Evolutionary conservation across 1,140 invertebrate species (phyloP).

Genomic region (Rhizoglyphus robini): DNA sequence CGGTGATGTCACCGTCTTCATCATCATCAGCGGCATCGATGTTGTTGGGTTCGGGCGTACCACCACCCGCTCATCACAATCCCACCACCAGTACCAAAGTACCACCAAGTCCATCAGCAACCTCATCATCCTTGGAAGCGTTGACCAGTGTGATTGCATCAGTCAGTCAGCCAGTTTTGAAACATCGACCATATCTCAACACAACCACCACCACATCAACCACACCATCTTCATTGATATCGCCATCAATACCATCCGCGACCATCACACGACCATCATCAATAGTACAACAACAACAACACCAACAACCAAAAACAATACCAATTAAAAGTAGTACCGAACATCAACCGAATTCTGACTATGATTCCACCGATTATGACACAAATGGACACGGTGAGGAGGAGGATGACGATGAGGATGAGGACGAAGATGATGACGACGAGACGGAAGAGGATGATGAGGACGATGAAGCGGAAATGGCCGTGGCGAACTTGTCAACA

Average conservation of each 20-base stretch:
- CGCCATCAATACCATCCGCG: neutral
- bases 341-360: slow-evolving; percentile 2
- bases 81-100: no score
- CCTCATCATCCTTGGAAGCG: no score
- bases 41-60: no score
- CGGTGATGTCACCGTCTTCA: no score
- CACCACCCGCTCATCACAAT: no score
- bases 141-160: no score
- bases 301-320: neutral
- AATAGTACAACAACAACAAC: neutral
- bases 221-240: neutral
- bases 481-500: neutral
- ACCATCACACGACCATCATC: neutral
- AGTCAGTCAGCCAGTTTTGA: no score
- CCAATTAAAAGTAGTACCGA: no score
- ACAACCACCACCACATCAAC: no score
- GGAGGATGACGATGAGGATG: neutral
- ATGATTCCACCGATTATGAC: neutral
- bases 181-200: no score
- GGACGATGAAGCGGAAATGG: neutral
- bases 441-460: neutral
- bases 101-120: no score
- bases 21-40: no score
- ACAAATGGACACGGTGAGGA: slow-evolving; percentile 2
- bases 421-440: neutral